Conservation (phyloP, 2,888 invertebrate genomes). For the Sarcophaga caerulescens region DNA sequence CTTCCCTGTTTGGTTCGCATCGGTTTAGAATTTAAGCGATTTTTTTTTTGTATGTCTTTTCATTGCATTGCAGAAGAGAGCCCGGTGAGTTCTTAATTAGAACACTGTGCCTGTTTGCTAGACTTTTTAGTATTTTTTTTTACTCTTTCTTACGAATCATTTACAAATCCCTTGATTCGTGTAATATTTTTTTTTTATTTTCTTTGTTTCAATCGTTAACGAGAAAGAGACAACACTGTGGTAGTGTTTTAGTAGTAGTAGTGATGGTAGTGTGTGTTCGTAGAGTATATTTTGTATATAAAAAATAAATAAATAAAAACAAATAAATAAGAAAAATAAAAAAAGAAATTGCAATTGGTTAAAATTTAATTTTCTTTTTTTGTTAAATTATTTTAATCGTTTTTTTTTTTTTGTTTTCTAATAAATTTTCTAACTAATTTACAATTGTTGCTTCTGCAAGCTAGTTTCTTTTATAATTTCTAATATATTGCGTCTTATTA, state of each 20-base stretch:
- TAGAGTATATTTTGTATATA: slow-evolving; percentile 14
- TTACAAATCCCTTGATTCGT: background rate
- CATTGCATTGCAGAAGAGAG: slow-evolving; percentile 38
- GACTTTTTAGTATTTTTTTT: too few relatives aligned
- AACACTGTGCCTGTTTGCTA: background rate
- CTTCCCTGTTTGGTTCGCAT: slow-evolving; percentile 55
- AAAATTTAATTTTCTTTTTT: slow-evolving; percentile 29
- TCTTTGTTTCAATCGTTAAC: slow-evolving; percentile 25
- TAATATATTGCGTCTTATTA: background rate
- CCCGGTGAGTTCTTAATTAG: background rate
- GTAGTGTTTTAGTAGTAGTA: slow-evolving; percentile 45
- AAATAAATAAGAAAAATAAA: slow-evolving; percentile 41
- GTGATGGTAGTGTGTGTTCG: slow-evolving; percentile 33
- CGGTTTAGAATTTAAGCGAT: slow-evolving; percentile 22
- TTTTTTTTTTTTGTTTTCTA: slow-evolving; percentile 10
- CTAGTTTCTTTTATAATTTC: background rate
- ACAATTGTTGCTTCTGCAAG: background rate
- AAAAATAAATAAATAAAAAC: slow-evolving; percentile 35
- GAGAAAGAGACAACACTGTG: slow-evolving; percentile 48
- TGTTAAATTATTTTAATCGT: too few relatives aligned
- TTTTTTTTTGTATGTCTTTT: slow-evolving; percentile 12
- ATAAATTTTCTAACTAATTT: background rate
- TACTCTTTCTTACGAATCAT: background rate
- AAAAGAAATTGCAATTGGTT: slow-evolving; percentile 45
- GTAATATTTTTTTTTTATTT: slow-evolving; percentile 7